A percentile compares a stretch with the other conserved stretches of the same genome.
Conservation (phyloP, 92 coral and sea anemone genomes). For the Desmophyllum pertusum region DNA sequence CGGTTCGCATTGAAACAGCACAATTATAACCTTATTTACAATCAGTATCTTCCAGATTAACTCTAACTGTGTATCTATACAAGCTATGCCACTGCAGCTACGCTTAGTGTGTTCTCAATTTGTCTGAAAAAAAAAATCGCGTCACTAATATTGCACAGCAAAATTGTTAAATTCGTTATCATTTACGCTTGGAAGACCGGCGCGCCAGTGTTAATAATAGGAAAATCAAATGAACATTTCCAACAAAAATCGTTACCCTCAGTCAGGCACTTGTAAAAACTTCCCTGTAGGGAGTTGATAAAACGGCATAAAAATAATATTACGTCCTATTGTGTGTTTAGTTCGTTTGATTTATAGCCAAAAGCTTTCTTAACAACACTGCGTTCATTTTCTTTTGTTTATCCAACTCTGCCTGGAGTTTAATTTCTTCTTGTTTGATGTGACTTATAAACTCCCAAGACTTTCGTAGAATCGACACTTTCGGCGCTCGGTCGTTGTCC, state of each 20-base stretch:
- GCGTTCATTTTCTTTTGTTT: constrained; percentile 89
- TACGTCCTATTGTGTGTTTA: constrained; percentile 19
- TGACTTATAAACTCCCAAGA: constrained; percentile 83
- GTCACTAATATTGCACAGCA: constrained; percentile 44
- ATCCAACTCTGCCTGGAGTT: constrained; percentile 68
- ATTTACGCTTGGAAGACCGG: constrained; percentile 26
- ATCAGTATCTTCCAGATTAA: constrained; percentile 49
- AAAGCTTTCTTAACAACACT: constrained; percentile 74
- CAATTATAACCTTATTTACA: constrained; percentile 46
- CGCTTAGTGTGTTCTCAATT: constrained; percentile 40
- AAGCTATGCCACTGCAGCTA: constrained; percentile 16
- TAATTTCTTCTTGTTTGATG: constrained; percentile 82
- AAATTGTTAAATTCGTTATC: constrained; percentile 45
- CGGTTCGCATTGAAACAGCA: constrained; percentile 33
- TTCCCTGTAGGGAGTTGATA: constrained; percentile 1
- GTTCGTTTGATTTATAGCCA: constrained; percentile 70
- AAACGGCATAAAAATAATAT: constrained; percentile 21
- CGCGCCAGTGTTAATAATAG: constrained; percentile 20
- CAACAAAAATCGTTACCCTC: constrained; percentile 15
- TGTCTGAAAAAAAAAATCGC: constrained; percentile 36
- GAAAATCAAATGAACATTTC: constrained; percentile 39
- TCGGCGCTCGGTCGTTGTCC: constrained; percentile 97
- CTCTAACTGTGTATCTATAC: constrained; percentile 41
- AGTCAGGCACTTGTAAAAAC: neutral
- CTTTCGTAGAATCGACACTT: constrained; percentile 92